Evolutionary conservation across 2,113 vertebrate genomes (phyloP), one percentile per base, ranked within the genome.

Genomic region (Scophthalmus maximus): DNA sequence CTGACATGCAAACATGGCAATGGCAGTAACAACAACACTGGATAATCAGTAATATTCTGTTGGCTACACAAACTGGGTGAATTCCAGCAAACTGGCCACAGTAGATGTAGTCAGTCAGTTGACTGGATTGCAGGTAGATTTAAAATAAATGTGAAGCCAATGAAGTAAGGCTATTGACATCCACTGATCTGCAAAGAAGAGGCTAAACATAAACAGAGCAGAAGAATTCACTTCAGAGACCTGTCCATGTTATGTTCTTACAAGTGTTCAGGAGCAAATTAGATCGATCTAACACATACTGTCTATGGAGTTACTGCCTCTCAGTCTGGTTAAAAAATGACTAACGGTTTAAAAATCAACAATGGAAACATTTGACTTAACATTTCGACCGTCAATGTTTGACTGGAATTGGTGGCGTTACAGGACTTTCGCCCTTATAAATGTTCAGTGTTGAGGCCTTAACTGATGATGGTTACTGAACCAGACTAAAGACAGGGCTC

Each of bases 391-490:
- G 6, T 76, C 30, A 65, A 32, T 73, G 68, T 65, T 65, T 73
- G 3, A 65, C 52, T 15, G 47, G 57, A 46, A 42, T 23, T 30
- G 46, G 63, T 30, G 42, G 17, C 23, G 46, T 23, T 20, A 5
- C 3, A 30, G 15, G 69, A 30, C 27, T 81, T n/a, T 73, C 4
- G 4, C 56, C 68, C 63, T 29, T 30, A 44, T 10, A 34, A 76
- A 73, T 47, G 57, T 72, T 71, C 67, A 61, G 5, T 50, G 66
- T 47, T 30, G 40, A 58, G 23, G 23, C 22, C 51, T 68, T 36
- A 56, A 42, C 64, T 71, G 69, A 74, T 80, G 62, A 75, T 68
- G 72, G 40, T 65, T 25, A 64, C 42, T 73, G 74, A 73, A 79
- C 32, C 81, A 53, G 81, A 68, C 56, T 23, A 10, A 78, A 74